Base-by-base conservation (phyloP, 1,140 invertebrate genomes). In the Zeugodacus cucurbitae region DNA sequence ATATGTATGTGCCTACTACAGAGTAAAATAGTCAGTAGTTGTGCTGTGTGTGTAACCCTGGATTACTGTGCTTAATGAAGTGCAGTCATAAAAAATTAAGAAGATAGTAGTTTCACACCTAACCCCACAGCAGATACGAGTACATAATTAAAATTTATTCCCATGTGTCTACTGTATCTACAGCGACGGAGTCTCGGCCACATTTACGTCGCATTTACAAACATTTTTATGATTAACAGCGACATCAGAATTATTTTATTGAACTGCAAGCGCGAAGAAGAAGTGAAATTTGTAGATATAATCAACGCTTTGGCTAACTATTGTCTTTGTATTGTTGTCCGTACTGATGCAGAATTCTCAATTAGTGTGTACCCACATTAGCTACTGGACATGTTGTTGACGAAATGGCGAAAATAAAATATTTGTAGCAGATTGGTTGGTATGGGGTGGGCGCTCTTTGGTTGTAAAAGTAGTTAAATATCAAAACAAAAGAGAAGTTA, bases 231-330 rank as follows among this genome's bases (percentile, higher is more conserved):
- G 62, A 74, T 74, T 74, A 88, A 62, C 87, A 88, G 26, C 64
- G 89, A 87, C 70, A 78, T 88, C 89, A 89, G 87, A 89, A 92
- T 89, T 89, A 91, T 91, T 92, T 92, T 89, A 89, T 90, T 91
- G 87, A 88, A 89, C 90, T 22, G 22, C n/a, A 11, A 26, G 74
- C 74, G 34, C n/a, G 29, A 82, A 48, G 74, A 82, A 48, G 74
- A 48, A 29, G 41, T 3, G 41, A 37, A 48, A 41, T 22, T 26
- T 20, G 4, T n/a, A n/a, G n/a, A n/a, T n/a, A n/a, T 2, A 26
- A 17, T 70, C 32, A 22, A 74, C 34, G 17, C 67, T 2, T 41
- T 10, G 14, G 32, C 67, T 41, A 32, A 62, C 34, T 67, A 67
- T 32, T 7, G 14, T 1, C 29, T 67, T 41, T n/a, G n/a, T n/a